Evolutionary conservation across 1,140 invertebrate genomes (phyloP).

Genomic region (Zaprionus nigranus): DNA sequence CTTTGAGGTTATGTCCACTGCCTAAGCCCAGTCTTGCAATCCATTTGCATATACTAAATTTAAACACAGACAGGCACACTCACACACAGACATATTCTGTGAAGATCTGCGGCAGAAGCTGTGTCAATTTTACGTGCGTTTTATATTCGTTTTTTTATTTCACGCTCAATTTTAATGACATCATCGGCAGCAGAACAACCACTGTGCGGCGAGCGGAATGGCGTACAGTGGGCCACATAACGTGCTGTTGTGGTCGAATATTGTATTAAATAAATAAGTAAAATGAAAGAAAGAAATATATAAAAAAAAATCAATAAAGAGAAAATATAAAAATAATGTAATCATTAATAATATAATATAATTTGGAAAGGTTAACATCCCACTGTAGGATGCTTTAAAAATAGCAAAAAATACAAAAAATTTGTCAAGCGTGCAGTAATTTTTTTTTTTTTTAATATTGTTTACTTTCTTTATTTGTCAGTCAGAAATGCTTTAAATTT

Average conservation of each 20-base stretch:
- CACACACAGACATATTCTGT: background rate
- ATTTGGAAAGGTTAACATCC: no score
- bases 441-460: slow-evolving; percentile 1
- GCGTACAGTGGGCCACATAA: background rate
- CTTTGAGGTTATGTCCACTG: slow-evolving; percentile 38
- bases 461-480: background rate
- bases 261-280: no score
- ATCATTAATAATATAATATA: no score
- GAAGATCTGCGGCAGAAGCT: slow-evolving; percentile 19
- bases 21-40: slow-evolving; percentile 7
- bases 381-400: background rate
- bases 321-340: no score
- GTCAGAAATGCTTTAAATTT: no score
- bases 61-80: background rate
- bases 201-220: slow-evolving; percentile 1
- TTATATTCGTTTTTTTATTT: slow-evolving; percentile 3
- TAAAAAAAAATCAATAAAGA: no score
- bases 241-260: no score
- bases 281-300: no score
- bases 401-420: background rate
- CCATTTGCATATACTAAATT: slow-evolving; percentile 8
- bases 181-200: slow-evolving; percentile 23
- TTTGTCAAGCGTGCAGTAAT: background rate
- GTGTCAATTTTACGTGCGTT: background rate
- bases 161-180: slow-evolving; percentile 29